phyloP scores from a whole-genome alignment of 2,113 vertebrate species.

The Sinocyclocheilus anshuiensis region DNA sequence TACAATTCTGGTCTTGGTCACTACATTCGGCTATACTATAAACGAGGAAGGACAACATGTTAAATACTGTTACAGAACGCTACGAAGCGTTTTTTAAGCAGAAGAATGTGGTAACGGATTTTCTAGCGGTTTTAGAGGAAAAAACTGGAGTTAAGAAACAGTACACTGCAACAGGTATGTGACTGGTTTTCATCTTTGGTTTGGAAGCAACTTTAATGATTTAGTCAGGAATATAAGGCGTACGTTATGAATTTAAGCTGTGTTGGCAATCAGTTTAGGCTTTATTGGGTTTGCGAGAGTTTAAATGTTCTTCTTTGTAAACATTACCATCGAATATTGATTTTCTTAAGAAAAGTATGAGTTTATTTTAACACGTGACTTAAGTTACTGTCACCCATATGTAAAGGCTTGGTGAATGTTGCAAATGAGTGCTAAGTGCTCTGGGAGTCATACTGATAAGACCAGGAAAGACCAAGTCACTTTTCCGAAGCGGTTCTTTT shows the following conservation, averaged over 20 bases:
- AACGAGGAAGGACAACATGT: conserved; percentile 61
- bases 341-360: not conserved
- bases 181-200: not conserved
- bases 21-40: not conserved
- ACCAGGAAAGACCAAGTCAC: not conserved
- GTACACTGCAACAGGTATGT: conserved; percentile 81
- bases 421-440: not conserved
- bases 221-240: not conserved
- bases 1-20: not conserved
- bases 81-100: conserved; percentile 78
- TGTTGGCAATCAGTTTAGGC: not conserved
- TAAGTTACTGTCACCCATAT: not conserved
- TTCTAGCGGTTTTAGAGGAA: conserved; percentile 76
- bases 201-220: not conserved
- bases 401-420: not conserved
- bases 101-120: conserved; percentile 79
- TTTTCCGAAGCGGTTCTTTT: not conserved
- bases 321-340: not conserved
- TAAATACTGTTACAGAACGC: conserved; percentile 70
- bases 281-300: not conserved
- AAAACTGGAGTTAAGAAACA: conserved; percentile 81
- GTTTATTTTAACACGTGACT: not conserved
- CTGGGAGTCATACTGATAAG: conserved; percentile 10
- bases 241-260: not conserved
- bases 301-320: not conserved